phyloP scores from a whole-genome alignment of 1,140 invertebrate genomes.

The Drosophila sproati region DNA sequence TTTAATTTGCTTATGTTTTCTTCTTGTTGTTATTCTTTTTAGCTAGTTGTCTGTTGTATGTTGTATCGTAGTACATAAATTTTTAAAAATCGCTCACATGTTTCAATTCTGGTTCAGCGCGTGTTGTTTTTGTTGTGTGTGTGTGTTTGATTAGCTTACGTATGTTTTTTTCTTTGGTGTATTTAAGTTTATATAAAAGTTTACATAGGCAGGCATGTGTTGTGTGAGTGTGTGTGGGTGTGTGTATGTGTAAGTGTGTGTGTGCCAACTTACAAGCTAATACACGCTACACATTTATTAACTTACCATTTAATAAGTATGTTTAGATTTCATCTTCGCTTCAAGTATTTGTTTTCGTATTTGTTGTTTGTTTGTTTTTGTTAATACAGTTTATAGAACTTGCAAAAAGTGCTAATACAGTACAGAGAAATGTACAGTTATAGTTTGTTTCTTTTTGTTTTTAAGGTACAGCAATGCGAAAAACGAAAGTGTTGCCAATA shows the following conservation, averaged over 20 bases:
- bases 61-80: constrained; percentile 58
- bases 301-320: constrained; percentile 74
- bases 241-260: constrained; percentile 33
- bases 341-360: constrained; percentile 26
- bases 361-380: constrained; percentile 45
- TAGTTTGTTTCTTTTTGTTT: constrained; percentile 49
- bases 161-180: constrained; percentile 68
- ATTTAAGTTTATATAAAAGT: constrained; percentile 67
- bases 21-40: constrained; percentile 43
- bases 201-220: constrained; percentile 70
- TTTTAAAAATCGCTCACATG: constrained; percentile 73
- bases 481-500: constrained; percentile 69
- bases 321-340: constrained; percentile 32
- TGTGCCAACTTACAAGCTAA: constrained; percentile 65
- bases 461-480: constrained; percentile 77
- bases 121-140: constrained; percentile 43
- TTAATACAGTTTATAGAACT: constrained; percentile 63
- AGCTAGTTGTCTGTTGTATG: constrained; percentile 61
- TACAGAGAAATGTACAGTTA: constrained; percentile 77
- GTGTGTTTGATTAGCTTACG: constrained; percentile 51
- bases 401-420: constrained; percentile 71
- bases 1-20: constrained; percentile 68
- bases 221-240: constrained; percentile 41
- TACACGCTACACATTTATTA: constrained; percentile 79
- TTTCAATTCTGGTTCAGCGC: constrained; percentile 64